Percentiles rank a stretch among this genome's conserved stretches.
phyloP scores from a whole-genome alignment of 2,113 vertebrate genomes.

The Clarias magur region DNA sequence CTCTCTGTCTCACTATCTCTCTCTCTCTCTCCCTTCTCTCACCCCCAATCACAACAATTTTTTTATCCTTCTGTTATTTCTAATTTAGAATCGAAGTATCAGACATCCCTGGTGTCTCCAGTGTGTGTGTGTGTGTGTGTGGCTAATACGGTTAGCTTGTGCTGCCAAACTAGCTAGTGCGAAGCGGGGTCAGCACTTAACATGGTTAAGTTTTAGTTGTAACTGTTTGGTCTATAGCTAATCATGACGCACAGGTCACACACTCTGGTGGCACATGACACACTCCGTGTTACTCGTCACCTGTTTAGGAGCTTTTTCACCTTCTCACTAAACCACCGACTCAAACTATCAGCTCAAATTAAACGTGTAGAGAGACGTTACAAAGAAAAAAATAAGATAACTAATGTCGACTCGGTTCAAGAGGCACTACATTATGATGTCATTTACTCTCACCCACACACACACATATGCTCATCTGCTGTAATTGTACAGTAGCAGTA shows the following conservation, averaged over 20 bases:
- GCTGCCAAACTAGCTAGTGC: background rate
- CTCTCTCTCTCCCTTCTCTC: background rate
- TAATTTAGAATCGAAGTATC: background rate
- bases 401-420: background rate
- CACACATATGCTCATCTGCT: background rate
- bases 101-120: background rate
- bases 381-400: too few species aligned
- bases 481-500: background rate
- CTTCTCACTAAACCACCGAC: background rate
- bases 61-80: background rate
- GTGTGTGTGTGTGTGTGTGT: background rate
- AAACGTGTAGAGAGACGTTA: background rate
- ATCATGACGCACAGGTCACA: background rate
- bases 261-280: too few species aligned
- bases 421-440: background rate
- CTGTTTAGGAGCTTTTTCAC: background rate
- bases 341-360: background rate
- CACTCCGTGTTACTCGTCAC: background rate
- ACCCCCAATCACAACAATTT: background rate
- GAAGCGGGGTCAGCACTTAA: background rate
- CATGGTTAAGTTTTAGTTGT: too few species aligned
- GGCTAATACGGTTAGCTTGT: background rate
- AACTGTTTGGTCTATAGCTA: background rate
- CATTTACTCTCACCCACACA: background rate
- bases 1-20: background rate